These are phyloP conservation scores for Liasis olivaceus DNA, from an alignment of 2,797 vertebrate genomes.

Conservation along the genomic window DNA sequence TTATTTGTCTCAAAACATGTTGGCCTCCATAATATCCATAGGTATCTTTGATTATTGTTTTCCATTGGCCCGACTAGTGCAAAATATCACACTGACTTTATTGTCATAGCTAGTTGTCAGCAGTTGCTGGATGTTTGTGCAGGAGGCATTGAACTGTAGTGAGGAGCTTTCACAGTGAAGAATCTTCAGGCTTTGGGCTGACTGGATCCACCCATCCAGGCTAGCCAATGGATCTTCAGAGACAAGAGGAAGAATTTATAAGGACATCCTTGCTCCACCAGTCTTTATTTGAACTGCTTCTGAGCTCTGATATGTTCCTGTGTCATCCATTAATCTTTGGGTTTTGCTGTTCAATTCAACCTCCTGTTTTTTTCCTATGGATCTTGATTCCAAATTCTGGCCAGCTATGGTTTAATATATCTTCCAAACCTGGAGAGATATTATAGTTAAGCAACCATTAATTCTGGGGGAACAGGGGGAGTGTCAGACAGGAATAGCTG, in stretches of 20 bases:
- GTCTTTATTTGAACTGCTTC: neutral
- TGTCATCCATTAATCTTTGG: neutral
- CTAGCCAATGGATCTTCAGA: neutral
- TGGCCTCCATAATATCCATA: neutral
- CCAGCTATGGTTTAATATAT: neutral
- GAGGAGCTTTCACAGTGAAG: neutral
- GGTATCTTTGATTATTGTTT: neutral
- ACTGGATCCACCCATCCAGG: neutral
- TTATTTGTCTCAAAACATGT: neutral
- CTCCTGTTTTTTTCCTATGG: neutral
- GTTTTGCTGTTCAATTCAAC: neutral
- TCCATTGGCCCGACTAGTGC: neutral
- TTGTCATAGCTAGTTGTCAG: neutral
- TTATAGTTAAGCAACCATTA: neutral
- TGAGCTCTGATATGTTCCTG: neutral
- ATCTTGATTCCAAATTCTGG: neutral
- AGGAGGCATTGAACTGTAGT: neutral
- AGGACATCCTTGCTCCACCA: neutral
- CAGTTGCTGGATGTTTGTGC: neutral
- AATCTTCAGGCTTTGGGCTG: neutral
- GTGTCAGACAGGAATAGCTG: neutral
- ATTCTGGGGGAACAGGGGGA: neutral
- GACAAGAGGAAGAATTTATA: neutral
- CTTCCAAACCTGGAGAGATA: neutral
- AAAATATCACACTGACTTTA: neutral